These are phyloP conservation scores for Dasypus novemcinctus DNA, from an alignment of 2,113 vertebrate species.

Conservation along the genomic window DNA sequence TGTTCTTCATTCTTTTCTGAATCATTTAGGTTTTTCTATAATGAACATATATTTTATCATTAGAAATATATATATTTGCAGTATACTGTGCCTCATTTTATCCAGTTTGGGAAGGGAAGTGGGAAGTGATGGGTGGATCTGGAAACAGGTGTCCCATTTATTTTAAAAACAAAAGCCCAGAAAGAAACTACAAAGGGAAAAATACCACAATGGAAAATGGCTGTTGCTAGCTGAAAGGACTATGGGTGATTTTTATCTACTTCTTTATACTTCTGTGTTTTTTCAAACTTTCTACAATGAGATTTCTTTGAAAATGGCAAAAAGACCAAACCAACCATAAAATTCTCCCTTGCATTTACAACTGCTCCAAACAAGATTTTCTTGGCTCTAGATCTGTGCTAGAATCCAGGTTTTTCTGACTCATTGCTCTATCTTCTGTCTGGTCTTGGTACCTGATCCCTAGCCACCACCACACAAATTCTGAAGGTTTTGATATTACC, in stretches of 20 bases:
- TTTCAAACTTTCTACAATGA: conserved; percentile 26
- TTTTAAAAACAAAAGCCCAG: conserved; percentile 38
- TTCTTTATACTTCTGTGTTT: conserved; percentile 13
- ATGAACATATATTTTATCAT: conserved; percentile 17
- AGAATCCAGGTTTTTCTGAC: background rate
- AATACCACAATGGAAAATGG: background rate
- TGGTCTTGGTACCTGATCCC: background rate
- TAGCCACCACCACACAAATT: background rate
- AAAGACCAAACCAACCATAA: conserved; percentile 36
- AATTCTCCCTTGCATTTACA: background rate
- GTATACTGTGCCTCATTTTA: background rate
- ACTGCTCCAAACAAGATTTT: background rate
- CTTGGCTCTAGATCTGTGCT: background rate
- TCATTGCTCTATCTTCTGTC: background rate
- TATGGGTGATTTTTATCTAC: background rate
- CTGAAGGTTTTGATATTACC: background rate
- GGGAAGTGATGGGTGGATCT: background rate
- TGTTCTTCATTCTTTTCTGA: conserved; percentile 16
- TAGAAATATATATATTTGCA: background rate
- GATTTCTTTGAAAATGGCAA: conserved; percentile 30
- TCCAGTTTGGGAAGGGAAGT: background rate
- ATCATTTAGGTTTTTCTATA: conserved; percentile 28
- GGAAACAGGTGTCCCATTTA: conserved; percentile 1
- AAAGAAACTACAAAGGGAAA: conserved; percentile 48
- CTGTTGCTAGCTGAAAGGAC: conserved; percentile 23